These are phyloP conservation scores for Drosophila atroscutellata DNA, from an alignment of 2,888 invertebrate genomes.

Conservation along the genomic window DNA sequence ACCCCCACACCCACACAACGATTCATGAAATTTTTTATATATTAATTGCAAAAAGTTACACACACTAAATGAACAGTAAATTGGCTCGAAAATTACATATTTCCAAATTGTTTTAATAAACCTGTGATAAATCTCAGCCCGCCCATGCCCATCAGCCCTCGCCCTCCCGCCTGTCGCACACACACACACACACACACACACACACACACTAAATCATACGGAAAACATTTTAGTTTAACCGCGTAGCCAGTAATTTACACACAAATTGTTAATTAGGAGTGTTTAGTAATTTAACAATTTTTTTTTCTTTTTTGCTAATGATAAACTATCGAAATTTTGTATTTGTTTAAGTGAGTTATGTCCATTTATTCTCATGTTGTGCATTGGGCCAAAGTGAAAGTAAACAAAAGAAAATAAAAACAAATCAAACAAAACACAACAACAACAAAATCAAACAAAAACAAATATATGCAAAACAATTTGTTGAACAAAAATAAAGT, in stretches of 20 bases:
- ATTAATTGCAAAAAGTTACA: constrained; percentile 19
- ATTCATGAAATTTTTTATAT: too few relatives aligned
- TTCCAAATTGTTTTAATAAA: constrained; percentile 29
- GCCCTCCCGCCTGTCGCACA: background rate
- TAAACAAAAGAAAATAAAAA: constrained; percentile 8
- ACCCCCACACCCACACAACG: background rate
- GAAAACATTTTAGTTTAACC: constrained; percentile 47
- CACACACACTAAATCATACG: constrained; percentile 18
- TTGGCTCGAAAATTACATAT: constrained; percentile 21
- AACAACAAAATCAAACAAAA: constrained; percentile 2
- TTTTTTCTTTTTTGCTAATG: constrained; percentile 55
- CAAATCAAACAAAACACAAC: constrained; percentile 12
- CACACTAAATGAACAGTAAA: constrained; percentile 1
- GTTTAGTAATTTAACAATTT: constrained; percentile 45
- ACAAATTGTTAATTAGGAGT: constrained; percentile 55
- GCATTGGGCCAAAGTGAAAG: constrained; percentile 18
- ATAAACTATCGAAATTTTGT: constrained; percentile 58
- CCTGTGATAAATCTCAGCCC: constrained; percentile 68
- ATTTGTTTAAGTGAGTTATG: constrained; percentile 45
- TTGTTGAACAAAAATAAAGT: constrained; percentile 7
- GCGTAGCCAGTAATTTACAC: constrained; percentile 61
- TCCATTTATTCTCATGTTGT: constrained; percentile 14
- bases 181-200: constrained; percentile 14
- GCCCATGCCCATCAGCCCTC: constrained; percentile 3
- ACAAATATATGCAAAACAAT: constrained; percentile 25